Evolutionary conservation across 2,113 vertebrate species (phyloP).

Genomic region (Amphiprion ocellaris): DNA sequence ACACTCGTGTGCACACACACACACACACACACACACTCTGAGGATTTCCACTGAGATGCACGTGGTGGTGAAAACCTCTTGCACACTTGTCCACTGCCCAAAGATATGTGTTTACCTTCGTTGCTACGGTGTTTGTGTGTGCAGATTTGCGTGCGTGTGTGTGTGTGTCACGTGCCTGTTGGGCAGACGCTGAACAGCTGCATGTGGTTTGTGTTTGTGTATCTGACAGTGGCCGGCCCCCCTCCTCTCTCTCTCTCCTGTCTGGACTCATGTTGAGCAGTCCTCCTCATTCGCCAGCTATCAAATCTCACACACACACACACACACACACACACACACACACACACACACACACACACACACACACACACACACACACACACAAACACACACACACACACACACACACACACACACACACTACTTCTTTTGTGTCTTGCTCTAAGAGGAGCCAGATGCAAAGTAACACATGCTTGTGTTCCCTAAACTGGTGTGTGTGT

Average conservation of each 20-base stretch:
- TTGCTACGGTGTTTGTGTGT: conserved; percentile 36
- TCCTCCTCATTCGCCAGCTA: conserved; percentile 67
- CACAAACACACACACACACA: conserved; percentile 36
- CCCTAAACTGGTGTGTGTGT: conserved; percentile 37
- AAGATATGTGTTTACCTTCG: conserved; percentile 27
- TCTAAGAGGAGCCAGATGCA: conserved; percentile 83
- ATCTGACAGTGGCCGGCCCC: conserved; percentile 64
- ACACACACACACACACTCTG: conserved; percentile 8
- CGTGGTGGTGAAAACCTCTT: conserved; percentile 27
- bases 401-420: conserved; percentile 60
- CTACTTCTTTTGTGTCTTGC: conserved; percentile 75
- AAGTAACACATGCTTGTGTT: conserved; percentile 60
- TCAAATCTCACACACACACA: conserved; percentile 62
- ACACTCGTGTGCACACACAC: conserved; percentile 1
- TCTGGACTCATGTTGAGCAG: conserved; percentile 49
- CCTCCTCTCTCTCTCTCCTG: conserved; percentile 38
- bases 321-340: conserved; percentile 40
- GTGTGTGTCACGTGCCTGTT: conserved; percentile 43
- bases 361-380: conserved; percentile 39
- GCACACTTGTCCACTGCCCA: conserved; percentile 1
- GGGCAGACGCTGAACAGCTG: conserved; percentile 72
- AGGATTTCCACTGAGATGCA: conserved; percentile 55
- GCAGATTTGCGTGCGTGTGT: conserved; percentile 30
- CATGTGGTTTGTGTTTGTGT: conserved; percentile 80
- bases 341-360: conserved; percentile 60